phyloP scores from a whole-genome alignment of 2,113 vertebrate species.

The Apus apus region DNA sequence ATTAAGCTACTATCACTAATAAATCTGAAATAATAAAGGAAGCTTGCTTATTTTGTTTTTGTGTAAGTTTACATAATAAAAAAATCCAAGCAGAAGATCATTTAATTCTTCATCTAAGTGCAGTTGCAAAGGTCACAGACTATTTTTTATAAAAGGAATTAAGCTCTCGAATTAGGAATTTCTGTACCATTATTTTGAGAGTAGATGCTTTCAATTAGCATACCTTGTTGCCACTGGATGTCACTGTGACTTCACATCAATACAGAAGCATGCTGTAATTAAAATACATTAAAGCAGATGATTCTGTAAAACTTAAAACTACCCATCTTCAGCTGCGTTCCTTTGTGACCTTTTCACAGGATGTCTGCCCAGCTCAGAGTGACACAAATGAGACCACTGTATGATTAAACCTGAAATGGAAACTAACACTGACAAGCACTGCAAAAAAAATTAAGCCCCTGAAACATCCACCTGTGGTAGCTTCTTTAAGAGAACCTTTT shows the following conservation, averaged over 20 bases:
- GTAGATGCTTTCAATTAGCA: neutral
- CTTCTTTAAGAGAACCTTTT: constrained; percentile 45
- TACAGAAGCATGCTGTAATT: neutral
- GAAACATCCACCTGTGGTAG: constrained; percentile 10
- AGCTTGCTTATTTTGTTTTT: constrained; percentile 42
- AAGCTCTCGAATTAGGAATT: neutral
- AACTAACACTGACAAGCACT: constrained; percentile 35
- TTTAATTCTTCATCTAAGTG: constrained; percentile 72
- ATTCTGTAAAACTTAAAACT: neutral
- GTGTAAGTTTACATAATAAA: constrained; percentile 27
- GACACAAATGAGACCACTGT: constrained; percentile 46
- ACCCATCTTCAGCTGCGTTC: constrained; percentile 17
- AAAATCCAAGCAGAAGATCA: neutral
- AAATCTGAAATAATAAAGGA: constrained; percentile 76
- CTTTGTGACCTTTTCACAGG: constrained; percentile 63
- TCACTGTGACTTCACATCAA: constrained; percentile 51
- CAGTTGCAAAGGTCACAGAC: constrained; percentile 57
- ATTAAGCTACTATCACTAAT: constrained; percentile 74
- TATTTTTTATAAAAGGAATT: neutral
- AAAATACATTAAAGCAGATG: constrained; percentile 31
- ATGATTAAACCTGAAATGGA: constrained; percentile 37
- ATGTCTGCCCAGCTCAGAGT: constrained; percentile 48
- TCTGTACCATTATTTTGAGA: neutral
- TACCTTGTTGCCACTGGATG: constrained; percentile 63
- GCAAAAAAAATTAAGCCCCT: neutral